Evolutionary conservation across 2,888 invertebrate genomes (phyloP).

Genomic region (Fabriciana adippe): DNA sequence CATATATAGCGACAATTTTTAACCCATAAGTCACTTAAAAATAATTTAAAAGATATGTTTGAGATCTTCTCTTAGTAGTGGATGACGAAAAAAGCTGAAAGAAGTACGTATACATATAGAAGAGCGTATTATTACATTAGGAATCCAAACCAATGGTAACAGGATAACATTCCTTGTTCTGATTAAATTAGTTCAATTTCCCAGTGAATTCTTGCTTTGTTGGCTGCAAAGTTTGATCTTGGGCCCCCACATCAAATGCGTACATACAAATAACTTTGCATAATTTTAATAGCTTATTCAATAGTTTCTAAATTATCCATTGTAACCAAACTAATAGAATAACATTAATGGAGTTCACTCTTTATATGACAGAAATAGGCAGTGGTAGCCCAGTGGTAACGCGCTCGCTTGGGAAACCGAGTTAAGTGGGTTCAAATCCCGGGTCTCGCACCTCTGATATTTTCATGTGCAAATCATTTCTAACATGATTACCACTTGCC

Average conservation of each 20-base stretch:
- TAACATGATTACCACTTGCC: too few relatives aligned
- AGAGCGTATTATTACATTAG: neutral
- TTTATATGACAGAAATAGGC: too few relatives aligned
- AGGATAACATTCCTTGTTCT: neutral
- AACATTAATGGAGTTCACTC: constrained; percentile 1
- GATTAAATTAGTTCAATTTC: neutral
- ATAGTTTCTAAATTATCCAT: constrained; percentile 17
- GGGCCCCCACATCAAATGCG: constrained; percentile 1
- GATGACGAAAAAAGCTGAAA: too few relatives aligned
- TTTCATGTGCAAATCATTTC: too few relatives aligned
- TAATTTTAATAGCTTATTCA: constrained; percentile 5
- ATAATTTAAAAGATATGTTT: too few relatives aligned
- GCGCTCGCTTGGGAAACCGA: too few relatives aligned
- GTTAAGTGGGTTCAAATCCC: too few relatives aligned
- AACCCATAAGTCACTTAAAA: too few relatives aligned
- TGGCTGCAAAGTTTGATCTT: constrained; percentile 8
- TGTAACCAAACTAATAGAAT: constrained; percentile 4
- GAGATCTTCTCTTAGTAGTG: too few relatives aligned
- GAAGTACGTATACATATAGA: neutral
- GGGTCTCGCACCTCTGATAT: too few relatives aligned
- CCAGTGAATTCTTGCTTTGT: neutral
- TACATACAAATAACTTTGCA: constrained; percentile 8
- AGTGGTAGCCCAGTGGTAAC: too few relatives aligned
- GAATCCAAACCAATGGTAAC: neutral
- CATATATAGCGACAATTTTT: too few relatives aligned